Conservation (phyloP, 2,113 vertebrate genomes). For the Tautogolabrus adspersus region DNA sequence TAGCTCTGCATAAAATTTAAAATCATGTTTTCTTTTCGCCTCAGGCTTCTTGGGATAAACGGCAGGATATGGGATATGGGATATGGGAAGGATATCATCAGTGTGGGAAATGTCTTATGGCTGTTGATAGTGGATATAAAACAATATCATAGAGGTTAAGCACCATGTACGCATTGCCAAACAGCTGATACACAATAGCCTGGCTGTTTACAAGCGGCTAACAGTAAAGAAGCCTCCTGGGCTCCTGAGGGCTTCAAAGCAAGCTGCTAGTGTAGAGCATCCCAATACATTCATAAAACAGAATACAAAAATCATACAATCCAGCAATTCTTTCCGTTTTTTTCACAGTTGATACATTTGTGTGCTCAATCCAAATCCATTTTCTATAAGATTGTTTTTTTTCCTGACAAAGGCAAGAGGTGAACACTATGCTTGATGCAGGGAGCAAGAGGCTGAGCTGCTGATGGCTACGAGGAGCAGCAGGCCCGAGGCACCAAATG, state of each 20-base stretch:
- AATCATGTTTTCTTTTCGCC: slow-evolving; percentile 22
- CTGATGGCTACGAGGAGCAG: slow-evolving; percentile 6
- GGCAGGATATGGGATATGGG: neutral
- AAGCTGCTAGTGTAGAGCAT: neutral
- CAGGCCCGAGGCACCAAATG: neutral
- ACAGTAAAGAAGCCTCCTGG: slow-evolving; percentile 10
- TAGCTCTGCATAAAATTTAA: slow-evolving; percentile 14
- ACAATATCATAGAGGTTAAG: slow-evolving; percentile 25
- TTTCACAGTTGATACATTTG: neutral
- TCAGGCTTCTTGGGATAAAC: slow-evolving; percentile 6
- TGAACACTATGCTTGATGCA: neutral
- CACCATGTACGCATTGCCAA: neutral
- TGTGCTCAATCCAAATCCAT: too few relatives aligned
- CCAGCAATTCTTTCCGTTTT: too few relatives aligned
- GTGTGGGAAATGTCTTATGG: slow-evolving; percentile 1
- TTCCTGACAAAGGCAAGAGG: neutral
- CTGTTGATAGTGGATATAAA: slow-evolving; percentile 38
- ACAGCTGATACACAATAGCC: neutral
- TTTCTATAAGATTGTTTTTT: neutral
- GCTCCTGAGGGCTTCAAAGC: neutral
- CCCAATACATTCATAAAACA: neutral
- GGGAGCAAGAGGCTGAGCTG: neutral
- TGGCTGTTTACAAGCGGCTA: neutral
- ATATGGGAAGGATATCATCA: neutral
- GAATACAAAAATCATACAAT: neutral